These are phyloP conservation scores for Siphamia tubifer DNA, from an alignment of 2,113 vertebrate genomes.

Conservation along the genomic window DNA sequence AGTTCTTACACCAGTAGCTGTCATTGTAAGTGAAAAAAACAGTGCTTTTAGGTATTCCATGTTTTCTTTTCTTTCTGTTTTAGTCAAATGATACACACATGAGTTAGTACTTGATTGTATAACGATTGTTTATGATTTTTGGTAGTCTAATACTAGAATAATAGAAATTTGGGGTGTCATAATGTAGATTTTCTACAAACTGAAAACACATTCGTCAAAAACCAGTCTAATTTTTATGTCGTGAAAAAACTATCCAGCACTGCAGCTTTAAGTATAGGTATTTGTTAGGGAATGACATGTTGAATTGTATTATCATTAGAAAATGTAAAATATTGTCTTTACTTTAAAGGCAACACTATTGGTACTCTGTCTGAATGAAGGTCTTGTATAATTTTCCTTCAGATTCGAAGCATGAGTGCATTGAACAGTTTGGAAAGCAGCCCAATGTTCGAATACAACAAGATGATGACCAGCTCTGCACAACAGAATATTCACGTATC, in stretches of 20 bases:
- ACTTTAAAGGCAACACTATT: neutral
- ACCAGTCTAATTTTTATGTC: too few relatives aligned
- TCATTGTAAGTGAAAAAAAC: too few relatives aligned
- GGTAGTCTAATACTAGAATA: neutral
- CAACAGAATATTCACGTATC: slow-evolving; percentile 88
- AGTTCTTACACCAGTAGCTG: too few relatives aligned
- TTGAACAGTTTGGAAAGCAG: slow-evolving; percentile 83
- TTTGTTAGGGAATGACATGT: neutral
- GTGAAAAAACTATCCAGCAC: too few relatives aligned
- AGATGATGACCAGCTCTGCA: slow-evolving; percentile 87
- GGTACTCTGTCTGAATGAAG: neutral
- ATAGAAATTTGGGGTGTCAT: too few relatives aligned
- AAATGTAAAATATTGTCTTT: neutral
- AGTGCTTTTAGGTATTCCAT: too few relatives aligned
- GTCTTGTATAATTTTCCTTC: neutral
- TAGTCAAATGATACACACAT: too few relatives aligned
- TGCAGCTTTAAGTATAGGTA: too few relatives aligned
- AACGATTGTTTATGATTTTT: neutral
- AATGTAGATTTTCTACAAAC: too few relatives aligned
- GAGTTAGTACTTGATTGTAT: too few relatives aligned
- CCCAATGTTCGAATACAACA: slow-evolving; percentile 74
- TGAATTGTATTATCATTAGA: neutral
- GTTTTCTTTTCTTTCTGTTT: too few relatives aligned
- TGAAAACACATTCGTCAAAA: too few relatives aligned
- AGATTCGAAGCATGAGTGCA: slow-evolving; percentile 89